Evolutionary conservation across 1,140 invertebrate species (phyloP).

Genomic region (Ostrea edulis): DNA sequence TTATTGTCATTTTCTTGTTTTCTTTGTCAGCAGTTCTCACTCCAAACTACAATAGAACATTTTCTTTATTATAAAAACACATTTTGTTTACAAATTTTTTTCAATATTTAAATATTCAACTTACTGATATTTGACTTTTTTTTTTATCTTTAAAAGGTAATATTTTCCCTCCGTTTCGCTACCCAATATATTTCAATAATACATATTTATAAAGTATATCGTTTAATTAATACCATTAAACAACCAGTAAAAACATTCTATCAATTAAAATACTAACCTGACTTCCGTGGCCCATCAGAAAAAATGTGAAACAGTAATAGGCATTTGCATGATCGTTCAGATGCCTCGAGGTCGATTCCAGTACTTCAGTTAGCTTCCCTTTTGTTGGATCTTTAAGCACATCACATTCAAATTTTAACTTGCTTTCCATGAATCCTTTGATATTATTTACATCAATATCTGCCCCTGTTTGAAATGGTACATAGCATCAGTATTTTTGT

Average conservation of each 20-base stretch:
- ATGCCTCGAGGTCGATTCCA: background rate
- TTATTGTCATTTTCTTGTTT: slow-evolving; percentile 41
- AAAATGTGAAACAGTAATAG: slow-evolving; percentile 39
- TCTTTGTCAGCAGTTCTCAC: slow-evolving; percentile 18
- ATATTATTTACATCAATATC: slow-evolving; percentile 28
- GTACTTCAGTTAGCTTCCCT: background rate
- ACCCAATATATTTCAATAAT: background rate
- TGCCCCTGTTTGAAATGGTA: slow-evolving; percentile 22
- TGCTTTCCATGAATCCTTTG: slow-evolving; percentile 8
- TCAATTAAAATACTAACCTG: background rate
- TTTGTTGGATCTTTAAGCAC: slow-evolving; percentile 21
- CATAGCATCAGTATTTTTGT: too few species aligned
- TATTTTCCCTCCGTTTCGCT: background rate
- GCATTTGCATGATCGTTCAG: background rate
- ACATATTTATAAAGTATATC: background rate
- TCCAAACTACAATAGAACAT: slow-evolving; percentile 17
- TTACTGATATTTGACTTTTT: too few species aligned
- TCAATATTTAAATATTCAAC: background rate
- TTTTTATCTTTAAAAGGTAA: too few species aligned
- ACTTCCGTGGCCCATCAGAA: slow-evolving; percentile 34
- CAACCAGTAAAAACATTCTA: background rate
- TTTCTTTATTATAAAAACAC: background rate
- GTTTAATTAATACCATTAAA: too few species aligned
- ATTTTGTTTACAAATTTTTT: background rate
- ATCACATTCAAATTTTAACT: background rate